These are phyloP conservation scores for Agrypnus murinus DNA, from an alignment of 2,888 invertebrate species.

Conservation along the genomic window DNA sequence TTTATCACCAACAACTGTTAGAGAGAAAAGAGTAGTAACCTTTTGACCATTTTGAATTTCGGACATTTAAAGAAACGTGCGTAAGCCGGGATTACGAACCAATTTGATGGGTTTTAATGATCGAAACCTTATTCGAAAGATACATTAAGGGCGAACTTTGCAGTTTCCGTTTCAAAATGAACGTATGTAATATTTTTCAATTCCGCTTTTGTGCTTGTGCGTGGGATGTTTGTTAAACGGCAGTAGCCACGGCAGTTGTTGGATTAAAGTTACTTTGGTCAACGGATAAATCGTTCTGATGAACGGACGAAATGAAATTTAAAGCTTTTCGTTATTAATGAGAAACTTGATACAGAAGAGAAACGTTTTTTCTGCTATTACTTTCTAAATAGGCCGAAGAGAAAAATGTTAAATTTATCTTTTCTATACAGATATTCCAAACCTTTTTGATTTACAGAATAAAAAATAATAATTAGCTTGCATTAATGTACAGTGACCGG, in stretches of 20 bases:
- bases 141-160: slow-evolving; percentile 44
- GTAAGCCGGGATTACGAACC: slow-evolving; percentile 57
- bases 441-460: too few relatives aligned
- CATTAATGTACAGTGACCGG: too few relatives aligned
- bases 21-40: slow-evolving; percentile 51
- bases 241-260: slow-evolving; percentile 48
- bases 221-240: slow-evolving; percentile 54
- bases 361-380: too few relatives aligned
- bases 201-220: slow-evolving; percentile 53
- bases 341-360: too few relatives aligned
- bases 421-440: too few relatives aligned
- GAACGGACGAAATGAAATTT: slow-evolving; percentile 33
- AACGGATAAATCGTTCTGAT: slow-evolving; percentile 42
- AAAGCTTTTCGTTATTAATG: background rate
- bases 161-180: slow-evolving; percentile 39
- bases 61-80: slow-evolving; percentile 54
- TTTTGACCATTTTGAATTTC: slow-evolving; percentile 54
- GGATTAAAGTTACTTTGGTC: slow-evolving; percentile 49
- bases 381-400: too few relatives aligned
- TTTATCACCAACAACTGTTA: slow-evolving; percentile 58
- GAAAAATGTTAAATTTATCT: too few relatives aligned
- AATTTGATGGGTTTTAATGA: slow-evolving; percentile 55
- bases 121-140: slow-evolving; percentile 36
- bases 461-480: too few relatives aligned
- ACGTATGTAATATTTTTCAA: slow-evolving; percentile 54